These are phyloP conservation scores for Cylloceria caligata DNA, from an alignment of 2,888 invertebrate species.

Conservation along the genomic window DNA sequence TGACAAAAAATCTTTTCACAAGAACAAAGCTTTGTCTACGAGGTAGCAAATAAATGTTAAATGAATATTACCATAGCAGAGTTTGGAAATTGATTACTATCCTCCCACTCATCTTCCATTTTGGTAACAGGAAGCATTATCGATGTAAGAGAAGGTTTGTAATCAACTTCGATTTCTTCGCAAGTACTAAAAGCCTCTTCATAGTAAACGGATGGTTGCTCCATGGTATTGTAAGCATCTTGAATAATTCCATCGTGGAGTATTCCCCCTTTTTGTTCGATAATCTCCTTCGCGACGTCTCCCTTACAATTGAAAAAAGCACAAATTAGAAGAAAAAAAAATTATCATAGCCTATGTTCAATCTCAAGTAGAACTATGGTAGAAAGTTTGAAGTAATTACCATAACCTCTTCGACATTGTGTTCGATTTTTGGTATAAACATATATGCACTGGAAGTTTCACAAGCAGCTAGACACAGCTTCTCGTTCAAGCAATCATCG, in stretches of 20 bases:
- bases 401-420: conserved; percentile 62
- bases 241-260: conserved; percentile 6
- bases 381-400: conserved; percentile 65
- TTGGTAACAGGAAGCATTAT: conserved; percentile 37
- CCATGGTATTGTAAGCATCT: neutral
- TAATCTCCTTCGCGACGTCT: neutral
- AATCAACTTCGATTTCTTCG: conserved; percentile 65
- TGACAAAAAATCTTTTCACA: too few relatives aligned
- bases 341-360: neutral
- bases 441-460: conserved; percentile 65
- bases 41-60: too few relatives aligned
- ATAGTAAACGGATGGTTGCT: conserved; percentile 41
- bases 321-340: neutral
- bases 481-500: conserved; percentile 66
- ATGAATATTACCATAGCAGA: conserved; percentile 38
- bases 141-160: conserved; percentile 52
- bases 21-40: too few relatives aligned
- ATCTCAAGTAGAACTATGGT: neutral
- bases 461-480: conserved; percentile 60
- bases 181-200: conserved; percentile 52
- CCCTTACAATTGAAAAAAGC: conserved; percentile 6
- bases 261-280: conserved; percentile 5
- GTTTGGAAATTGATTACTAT: conserved; percentile 20
- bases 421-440: conserved; percentile 68
- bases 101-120: conserved; percentile 62